phyloP scores from a whole-genome alignment of 2,797 vertebrate species.

The Carcharodon carcharias region DNA sequence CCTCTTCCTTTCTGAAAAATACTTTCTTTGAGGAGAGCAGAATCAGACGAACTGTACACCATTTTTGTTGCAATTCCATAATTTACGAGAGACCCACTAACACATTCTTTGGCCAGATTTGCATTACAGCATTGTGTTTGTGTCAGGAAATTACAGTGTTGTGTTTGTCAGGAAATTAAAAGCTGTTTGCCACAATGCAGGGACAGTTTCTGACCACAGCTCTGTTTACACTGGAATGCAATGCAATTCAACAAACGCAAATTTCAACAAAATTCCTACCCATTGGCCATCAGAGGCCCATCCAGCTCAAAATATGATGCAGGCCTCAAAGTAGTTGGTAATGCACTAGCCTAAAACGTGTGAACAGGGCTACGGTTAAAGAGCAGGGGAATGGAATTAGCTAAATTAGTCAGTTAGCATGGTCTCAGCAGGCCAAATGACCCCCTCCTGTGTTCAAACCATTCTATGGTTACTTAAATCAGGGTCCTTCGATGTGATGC shows the following conservation, averaged over 20 bases:
- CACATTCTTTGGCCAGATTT: neutral
- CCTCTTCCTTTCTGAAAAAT: neutral
- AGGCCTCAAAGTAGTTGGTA: neutral
- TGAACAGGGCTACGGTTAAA: too few species aligned
- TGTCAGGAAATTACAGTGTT: neutral
- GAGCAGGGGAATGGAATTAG: too few species aligned
- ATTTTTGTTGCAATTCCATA: neutral
- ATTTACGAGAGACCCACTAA: neutral
- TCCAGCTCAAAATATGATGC: too few species aligned
- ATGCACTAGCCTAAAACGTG: neutral
- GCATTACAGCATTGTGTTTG: neutral
- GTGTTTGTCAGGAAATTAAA: neutral
- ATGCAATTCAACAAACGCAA: neutral
- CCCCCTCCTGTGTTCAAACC: too few species aligned
- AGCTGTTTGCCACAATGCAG: neutral
- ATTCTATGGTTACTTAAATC: neutral
- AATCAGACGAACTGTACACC: too few species aligned
- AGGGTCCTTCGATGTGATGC: neutral
- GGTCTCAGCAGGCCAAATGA: too few species aligned
- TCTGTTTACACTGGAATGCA: neutral
- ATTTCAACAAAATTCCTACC: too few species aligned
- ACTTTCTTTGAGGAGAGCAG: neutral
- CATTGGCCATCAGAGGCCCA: too few species aligned
- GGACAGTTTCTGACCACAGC: neutral
- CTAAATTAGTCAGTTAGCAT: too few species aligned